phyloP scores from a whole-genome alignment of 92 coral and sea anemone genomes.

The Zoanthus solanderi region DNA sequence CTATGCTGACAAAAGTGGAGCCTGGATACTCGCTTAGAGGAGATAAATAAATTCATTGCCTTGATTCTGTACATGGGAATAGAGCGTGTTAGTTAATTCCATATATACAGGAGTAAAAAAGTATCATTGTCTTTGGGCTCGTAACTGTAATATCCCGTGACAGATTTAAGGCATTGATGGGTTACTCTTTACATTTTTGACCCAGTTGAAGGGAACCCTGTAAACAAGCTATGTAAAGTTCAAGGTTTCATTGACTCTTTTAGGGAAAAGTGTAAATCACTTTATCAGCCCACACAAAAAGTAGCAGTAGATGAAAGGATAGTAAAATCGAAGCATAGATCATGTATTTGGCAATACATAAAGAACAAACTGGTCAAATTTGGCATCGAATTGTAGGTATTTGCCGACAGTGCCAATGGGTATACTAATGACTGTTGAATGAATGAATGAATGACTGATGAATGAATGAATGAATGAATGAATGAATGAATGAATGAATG shows the following conservation, averaged over 20 bases:
- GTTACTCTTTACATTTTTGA: slow-evolving; percentile 2
- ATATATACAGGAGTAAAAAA: slow-evolving; percentile 34
- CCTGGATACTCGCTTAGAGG: slow-evolving; percentile 22
- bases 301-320: slow-evolving; percentile 34
- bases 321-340: slow-evolving; percentile 26
- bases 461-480: too few relatives aligned
- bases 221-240: slow-evolving; percentile 21
- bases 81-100: slow-evolving; percentile 12
- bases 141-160: neutral
- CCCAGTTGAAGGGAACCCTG: slow-evolving; percentile 25
- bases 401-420: slow-evolving; percentile 49
- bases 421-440: too few relatives aligned
- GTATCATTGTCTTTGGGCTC: slow-evolving; percentile 18
- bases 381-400: slow-evolving; percentile 39
- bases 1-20: slow-evolving; percentile 5
- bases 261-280: slow-evolving; percentile 19
- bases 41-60: slow-evolving; percentile 22
- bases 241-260: slow-evolving; percentile 24
- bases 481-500: too few relatives aligned
- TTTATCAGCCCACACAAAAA: slow-evolving; percentile 43
- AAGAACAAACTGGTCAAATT: slow-evolving; percentile 13
- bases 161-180: slow-evolving; percentile 36
- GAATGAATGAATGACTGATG: too few relatives aligned
- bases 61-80: slow-evolving; percentile 4
- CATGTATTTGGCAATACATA: slow-evolving; percentile 13